Conservation (phyloP, 2,113 vertebrate species). For the Paraplagusia blochii region DNA sequence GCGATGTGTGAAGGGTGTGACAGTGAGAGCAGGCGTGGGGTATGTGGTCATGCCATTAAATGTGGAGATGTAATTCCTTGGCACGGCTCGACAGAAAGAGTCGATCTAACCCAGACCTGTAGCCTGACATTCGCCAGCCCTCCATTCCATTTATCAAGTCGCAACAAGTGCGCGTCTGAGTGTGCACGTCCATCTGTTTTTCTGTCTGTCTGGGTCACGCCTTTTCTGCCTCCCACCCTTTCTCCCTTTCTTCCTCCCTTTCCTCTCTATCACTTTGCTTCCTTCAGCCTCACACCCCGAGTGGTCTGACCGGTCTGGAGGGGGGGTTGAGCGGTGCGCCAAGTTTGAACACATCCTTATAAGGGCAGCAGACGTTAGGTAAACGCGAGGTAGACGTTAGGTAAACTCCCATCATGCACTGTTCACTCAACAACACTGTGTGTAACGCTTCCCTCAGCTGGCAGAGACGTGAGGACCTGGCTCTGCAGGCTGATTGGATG, state of each 20-base stretch:
- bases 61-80: constrained; percentile 27
- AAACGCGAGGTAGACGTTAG: constrained; percentile 79
- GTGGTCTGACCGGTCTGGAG: constrained; percentile 40
- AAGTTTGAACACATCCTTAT: constrained; percentile 63
- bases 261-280: constrained; percentile 9
- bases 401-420: constrained; percentile 70
- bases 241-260: constrained; percentile 17
- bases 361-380: constrained; percentile 80
- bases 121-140: constrained; percentile 41
- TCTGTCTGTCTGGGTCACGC: constrained; percentile 39
- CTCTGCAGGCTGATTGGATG: constrained; percentile 38
- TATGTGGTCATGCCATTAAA: constrained; percentile 6
- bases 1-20: background rate
- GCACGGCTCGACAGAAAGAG: constrained; percentile 9
- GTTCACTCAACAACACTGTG: constrained; percentile 66
- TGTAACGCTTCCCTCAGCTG: constrained; percentile 64
- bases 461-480: constrained; percentile 30
- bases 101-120: constrained; percentile 13
- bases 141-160: constrained; percentile 30
- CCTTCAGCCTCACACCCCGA: constrained; percentile 26
- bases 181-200: constrained; percentile 14
- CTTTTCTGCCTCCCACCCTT: constrained; percentile 5
- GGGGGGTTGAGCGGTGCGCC: constrained; percentile 30
- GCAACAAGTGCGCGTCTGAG: constrained; percentile 17
- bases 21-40: background rate